Evolutionary conservation across 1,140 invertebrate genomes (phyloP), one percentile per base, ranked within the genome.

Genomic region (Fopius arisanus): DNA sequence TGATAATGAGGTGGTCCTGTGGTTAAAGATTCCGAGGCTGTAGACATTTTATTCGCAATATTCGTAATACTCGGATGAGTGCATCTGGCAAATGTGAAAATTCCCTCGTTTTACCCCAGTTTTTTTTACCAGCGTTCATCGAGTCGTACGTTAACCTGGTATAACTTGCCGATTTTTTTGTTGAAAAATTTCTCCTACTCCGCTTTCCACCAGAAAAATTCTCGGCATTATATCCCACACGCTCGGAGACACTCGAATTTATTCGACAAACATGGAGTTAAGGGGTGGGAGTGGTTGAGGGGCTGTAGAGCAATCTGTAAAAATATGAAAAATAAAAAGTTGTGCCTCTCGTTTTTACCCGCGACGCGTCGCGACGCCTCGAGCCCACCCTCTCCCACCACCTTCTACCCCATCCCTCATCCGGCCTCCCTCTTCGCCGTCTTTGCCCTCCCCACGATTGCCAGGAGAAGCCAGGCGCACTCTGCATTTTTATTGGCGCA

Each of bases 401-500:
- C 3, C 14, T 14, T 9, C 4, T 23, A 12, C 28, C 10, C 54
- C 48, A 51, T 12, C 33, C 33, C 9, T n/a, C 43, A 6, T n/a
- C 43, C 16, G 4, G n/a, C 16, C 43, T n/a, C 43, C 43, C 29
- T n/a, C n/a, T n/a, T n/a, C n/a, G n/a, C n/a, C n/a, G n/a, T n/a
- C n/a, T n/a, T n/a, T 43, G 37, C 33, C 29, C 66, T 21, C 31
- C 65, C 59, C 70, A 41, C 28, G 70, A 72, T 72, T 72, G 59
- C 62, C 62, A 65, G 29, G 62, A 65, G 23, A 70, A 40, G 40
- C 37, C 21, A 31, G 26, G 70, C 62, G 63, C 21, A 40, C 70
- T 66, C 40, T 72, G 70, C 70, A 72, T 72, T 72, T 72, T 72
- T 72, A 72, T 72, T 72, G 70, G 62, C 70, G 70, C 59, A 72